phyloP scores from a whole-genome alignment of 1,140 invertebrate genomes.

The Orussus abietinus region DNA sequence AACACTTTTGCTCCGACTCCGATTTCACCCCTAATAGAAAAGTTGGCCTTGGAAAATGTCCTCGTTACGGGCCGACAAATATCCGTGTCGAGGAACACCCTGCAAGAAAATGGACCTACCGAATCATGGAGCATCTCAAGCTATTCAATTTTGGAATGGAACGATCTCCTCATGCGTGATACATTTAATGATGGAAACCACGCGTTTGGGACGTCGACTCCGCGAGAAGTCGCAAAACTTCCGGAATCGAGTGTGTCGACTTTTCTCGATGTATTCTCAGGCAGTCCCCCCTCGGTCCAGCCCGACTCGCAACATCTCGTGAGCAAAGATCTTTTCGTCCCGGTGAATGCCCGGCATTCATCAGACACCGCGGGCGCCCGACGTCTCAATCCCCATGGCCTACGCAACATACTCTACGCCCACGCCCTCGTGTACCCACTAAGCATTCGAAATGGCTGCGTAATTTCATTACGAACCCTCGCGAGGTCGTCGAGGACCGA shows the following conservation, averaged over 20 bases:
- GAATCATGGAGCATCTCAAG: too few relatives aligned
- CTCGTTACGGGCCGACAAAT: slow-evolving; percentile 21
- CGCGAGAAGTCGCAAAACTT: too few relatives aligned
- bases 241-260: too few relatives aligned
- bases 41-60: slow-evolving; percentile 21
- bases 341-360: slow-evolving; percentile 49
- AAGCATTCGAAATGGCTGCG: not conserved
- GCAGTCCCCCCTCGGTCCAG: too few relatives aligned
- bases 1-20: too few relatives aligned
- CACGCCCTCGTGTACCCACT: slow-evolving; percentile 14
- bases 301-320: not conserved
- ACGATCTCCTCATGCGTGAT: too few relatives aligned
- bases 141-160: too few relatives aligned
- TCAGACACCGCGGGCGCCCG: slow-evolving; percentile 51
- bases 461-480: slow-evolving; percentile 16
- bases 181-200: too few relatives aligned
- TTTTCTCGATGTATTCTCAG: too few relatives aligned
- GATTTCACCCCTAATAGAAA: slow-evolving; percentile 24
- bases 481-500: too few relatives aligned
- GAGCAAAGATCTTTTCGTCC: slow-evolving; percentile 43
- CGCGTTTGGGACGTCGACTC: too few relatives aligned
- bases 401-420: slow-evolving; percentile 30
- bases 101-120: too few relatives aligned
- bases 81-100: slow-evolving; percentile 29
- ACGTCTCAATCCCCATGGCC: slow-evolving; percentile 50